A percentile compares a stretch with the other conserved stretches of the same genome.
Conservation (phyloP, 2,113 vertebrate genomes). For the Hipposideros armiger region DNA sequence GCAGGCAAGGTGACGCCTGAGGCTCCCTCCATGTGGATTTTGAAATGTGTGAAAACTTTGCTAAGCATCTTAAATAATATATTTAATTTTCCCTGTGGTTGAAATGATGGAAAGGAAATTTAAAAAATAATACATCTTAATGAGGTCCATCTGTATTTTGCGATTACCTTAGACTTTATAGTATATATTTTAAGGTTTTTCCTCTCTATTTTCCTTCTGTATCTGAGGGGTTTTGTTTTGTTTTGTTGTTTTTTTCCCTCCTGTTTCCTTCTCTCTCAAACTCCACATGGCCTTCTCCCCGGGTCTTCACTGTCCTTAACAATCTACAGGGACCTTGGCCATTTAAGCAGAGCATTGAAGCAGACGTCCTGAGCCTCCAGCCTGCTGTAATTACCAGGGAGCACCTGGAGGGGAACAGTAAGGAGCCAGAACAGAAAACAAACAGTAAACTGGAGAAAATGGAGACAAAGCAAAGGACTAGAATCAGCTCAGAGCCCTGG, state of each 20-base stretch:
- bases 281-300: not conserved
- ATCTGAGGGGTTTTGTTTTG: not conserved
- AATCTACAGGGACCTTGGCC: constrained; percentile 14
- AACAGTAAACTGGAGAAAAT: constrained; percentile 32
- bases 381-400: constrained; percentile 59
- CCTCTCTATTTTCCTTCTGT: not conserved
- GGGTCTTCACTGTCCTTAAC: not conserved
- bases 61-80: not conserved
- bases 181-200: not conserved
- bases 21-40: not conserved
- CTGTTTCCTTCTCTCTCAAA: constrained; percentile 29
- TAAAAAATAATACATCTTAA: constrained; percentile 38
- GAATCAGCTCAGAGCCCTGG: not conserved
- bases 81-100: not conserved
- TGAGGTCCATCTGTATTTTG: not conserved
- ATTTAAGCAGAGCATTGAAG: constrained; percentile 31
- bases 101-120: not conserved
- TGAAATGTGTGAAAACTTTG: not conserved
- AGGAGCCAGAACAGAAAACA: constrained; percentile 2
- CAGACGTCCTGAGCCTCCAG: not conserved
- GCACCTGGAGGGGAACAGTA: not conserved
- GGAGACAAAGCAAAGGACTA: constrained; percentile 39
- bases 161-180: not conserved
- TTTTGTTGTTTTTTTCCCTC: not conserved
- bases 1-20: not conserved